Evolutionary conservation across 2,797 vertebrate species (phyloP), one percentile per base, ranked within the genome.

Genomic region (Distichodus sexfasciatus): DNA sequence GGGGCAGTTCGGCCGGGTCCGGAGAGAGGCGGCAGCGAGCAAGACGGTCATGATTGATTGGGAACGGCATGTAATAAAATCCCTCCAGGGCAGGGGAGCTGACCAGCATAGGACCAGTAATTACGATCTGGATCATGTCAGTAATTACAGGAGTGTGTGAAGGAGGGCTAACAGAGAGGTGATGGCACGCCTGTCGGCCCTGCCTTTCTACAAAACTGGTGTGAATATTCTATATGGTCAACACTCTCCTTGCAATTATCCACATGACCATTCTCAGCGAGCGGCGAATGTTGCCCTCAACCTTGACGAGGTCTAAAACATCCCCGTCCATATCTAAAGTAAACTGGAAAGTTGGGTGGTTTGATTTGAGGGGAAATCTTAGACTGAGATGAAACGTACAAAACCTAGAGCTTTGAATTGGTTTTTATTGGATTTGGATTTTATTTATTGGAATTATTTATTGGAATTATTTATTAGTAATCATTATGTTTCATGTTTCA

Each of bases 21-120:
- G 23, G 3, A 47, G 72, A 6, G 48, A 58, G 70, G 58, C 71
- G 68, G 74, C 26, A 69, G 69, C 41, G 44, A 76, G 70, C 47
- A 36, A 76, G 73, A 69, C 69, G 74, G 74, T 68, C 48, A 33
- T 69, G 66, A 79, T 75, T 72, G 73, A 80, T 79, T 78, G 58
- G 46, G 50, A 41, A 63, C 63, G 63, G 63, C 63, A 0, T 67
- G 63, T 66, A 66, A 60, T 61, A 66, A 67, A 66, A 66, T 67
- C 51, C 54, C 57, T 47, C 23, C 24, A 21, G 63, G 55, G 55
- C 55, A 72, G 58, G 67, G 44, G 28, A 72, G 63, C 71, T 50
- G 71, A 61, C 15, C 63, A 61, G 47, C 23, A 2, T 57, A 66
- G 21, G 63, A 54, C 55, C 57, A 61, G 55, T 72, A 66, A 72